Evolutionary conservation across 2,888 invertebrate species (phyloP), one percentile per base, ranked within the genome.

Genomic region (Mythimna albipuncta): DNA sequence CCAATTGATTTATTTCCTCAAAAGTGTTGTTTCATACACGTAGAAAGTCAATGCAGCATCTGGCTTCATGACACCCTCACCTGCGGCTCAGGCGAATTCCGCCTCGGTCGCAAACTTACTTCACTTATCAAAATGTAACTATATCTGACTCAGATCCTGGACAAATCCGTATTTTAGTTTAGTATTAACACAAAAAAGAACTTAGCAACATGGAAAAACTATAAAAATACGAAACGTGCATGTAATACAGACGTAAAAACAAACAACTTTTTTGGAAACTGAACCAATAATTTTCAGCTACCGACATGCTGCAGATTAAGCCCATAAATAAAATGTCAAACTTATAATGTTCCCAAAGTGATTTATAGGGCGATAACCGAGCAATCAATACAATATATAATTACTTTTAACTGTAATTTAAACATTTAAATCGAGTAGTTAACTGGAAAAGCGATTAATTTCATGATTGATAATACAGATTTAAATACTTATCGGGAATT

Each of bases 381-480:
- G 41, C 57, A 21, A 82, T 82, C 44, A 73, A 57, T 69, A 54
- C 52, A 32, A 58, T 38, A 61, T 19, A 35, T 57, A 69, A 78
- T 61, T 47, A 72, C 66, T 21, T 67, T 71, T 58, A 62, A 70
- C 71, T n/a, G 64, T 71, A 54, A 83, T 67, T 72, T 57, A 32
- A 57, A 38, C 62, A 58, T 61, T 78, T 78, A 64, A 78, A 69
- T 68, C 32, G 68, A 54, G 19, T 57, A 64, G 19, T 69, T 72
- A 62, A 52, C 44, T 44, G 21, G 61, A 57, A 59, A 67, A 69
- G 32, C 72, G n/a, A 64, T 69, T 77, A 65, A 74, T 74, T 38
- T 26, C 57, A 65, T 72, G 64, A 72, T 80, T 73, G n/a, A 75
- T 64, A 59, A 55, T 35, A 62, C n/a, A 35, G 10, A 32, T 35